Base-by-base conservation (phyloP, 2,888 invertebrate genomes). In the Synergus itoensis region DNA sequence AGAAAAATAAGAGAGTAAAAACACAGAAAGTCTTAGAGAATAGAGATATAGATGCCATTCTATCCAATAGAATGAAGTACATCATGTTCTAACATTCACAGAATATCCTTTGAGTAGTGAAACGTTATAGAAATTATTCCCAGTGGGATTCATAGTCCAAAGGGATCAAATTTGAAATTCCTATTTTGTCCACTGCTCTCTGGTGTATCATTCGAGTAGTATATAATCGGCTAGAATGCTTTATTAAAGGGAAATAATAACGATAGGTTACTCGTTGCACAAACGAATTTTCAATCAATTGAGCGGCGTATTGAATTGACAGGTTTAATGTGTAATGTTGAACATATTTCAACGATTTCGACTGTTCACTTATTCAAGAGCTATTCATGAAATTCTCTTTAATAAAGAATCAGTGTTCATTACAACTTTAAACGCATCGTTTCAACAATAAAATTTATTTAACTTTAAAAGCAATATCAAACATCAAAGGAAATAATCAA, bases 121-220 rank as follows among this genome's bases (percentile, higher is more conserved):
- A 64, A 40, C 16, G 7, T 36, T n/a, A 41, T 65, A 65, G n/a
- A 18, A 43, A 65, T 65, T 1, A 65, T 65, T n/a, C 40, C 8
- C 12, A 65, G n/a, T 14, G 41, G 8, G 16, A 11, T 11, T 40
- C 2, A 11, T 65, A 11, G 41, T 4, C 41, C n/a, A 40, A 18
- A 41, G 16, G 41, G 65, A 40, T 65, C 21, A 5, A 43, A 67
- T 67, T 67, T 67, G 67, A 67, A 67, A 67, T 67, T 67, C 40
- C n/a, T 67, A 67, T 67, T 67, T 67, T 67, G 43, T 67, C 18
- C 18, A 67, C 43, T 18, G 4, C 18, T 43, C 21, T 67, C 18
- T 5, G 67, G 45, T 67, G 9, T 7, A 2, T 9, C 57, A 67
- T 7, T 45, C 43, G 67, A 18, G 18, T 45, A 45, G 14, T 21